Evolutionary conservation across 2,797 vertebrate species (phyloP).

Genomic region (Karalla daura): DNA sequence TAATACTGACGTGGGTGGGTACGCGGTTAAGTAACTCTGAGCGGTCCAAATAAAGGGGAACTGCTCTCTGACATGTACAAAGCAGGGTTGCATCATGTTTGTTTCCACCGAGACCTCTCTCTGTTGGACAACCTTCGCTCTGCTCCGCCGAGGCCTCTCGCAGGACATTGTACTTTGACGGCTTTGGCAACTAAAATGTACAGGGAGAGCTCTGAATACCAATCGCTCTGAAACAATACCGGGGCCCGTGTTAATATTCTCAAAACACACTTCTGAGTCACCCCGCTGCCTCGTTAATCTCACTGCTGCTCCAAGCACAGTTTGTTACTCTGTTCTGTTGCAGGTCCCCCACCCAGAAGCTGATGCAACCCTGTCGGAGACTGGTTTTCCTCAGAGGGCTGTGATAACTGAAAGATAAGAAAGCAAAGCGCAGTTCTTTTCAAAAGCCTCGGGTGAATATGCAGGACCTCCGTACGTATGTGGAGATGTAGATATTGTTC

Average conservation of each 20-base stretch:
- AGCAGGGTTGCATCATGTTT: slow-evolving; percentile 7
- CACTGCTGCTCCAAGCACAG: background rate
- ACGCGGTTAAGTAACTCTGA: slow-evolving; percentile 11
- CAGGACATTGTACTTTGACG: background rate
- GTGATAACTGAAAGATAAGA: slow-evolving; percentile 41
- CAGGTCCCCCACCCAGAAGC: slow-evolving; percentile 6
- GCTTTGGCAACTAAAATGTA: slow-evolving; percentile 23
- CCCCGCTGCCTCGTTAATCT: background rate
- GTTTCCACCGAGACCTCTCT: slow-evolving; percentile 1
- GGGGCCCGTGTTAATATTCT: slow-evolving; percentile 49
- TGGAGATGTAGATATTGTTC: background rate
- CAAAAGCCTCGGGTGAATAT: background rate
- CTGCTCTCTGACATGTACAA: background rate
- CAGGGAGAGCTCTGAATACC: slow-evolving; percentile 44
- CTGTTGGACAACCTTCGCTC: background rate
- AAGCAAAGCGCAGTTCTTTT: background rate
- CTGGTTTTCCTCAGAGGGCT: slow-evolving; percentile 51
- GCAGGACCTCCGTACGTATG: background rate
- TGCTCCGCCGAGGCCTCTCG: background rate
- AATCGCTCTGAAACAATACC: slow-evolving; percentile 47
- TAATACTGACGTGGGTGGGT: background rate
- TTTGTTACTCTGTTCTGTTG: background rate
- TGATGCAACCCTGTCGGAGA: slow-evolving; percentile 6
- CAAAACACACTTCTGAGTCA: slow-evolving; percentile 41
- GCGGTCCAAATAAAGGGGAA: slow-evolving; percentile 15